Percentiles rank a stretch among this genome's conserved stretches.
phyloP scores from a whole-genome alignment of 2,797 vertebrate genomes.

The Loriculus beryllinus region DNA sequence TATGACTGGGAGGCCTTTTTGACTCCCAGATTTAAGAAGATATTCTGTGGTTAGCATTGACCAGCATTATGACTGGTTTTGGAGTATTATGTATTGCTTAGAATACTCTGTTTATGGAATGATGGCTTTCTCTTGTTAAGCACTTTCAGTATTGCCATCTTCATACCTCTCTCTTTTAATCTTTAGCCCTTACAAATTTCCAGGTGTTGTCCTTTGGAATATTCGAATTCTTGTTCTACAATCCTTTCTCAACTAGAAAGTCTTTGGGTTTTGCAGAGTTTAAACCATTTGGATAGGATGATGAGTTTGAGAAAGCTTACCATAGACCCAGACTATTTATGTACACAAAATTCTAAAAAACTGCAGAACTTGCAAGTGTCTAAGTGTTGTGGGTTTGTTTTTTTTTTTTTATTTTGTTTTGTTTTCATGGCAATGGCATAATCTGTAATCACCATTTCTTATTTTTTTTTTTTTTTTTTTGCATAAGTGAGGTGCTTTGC shows the following conservation, averaged over 20 bases:
- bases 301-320: neutral
- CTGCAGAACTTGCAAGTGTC: neutral
- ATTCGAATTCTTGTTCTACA: neutral
- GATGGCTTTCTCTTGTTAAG: neutral
- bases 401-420: neutral
- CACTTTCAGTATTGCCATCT: neutral
- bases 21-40: neutral
- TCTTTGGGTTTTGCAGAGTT: neutral
- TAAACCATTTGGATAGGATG: neutral
- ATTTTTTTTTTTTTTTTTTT: conserved; percentile 27
- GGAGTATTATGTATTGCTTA: neutral
- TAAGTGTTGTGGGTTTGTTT: neutral
- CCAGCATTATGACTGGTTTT: neutral
- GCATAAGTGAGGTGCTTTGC: conserved; percentile 27
- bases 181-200: neutral
- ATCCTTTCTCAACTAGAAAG: neutral
- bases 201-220: neutral
- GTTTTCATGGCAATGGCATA: neutral
- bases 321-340: neutral
- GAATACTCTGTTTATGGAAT: neutral
- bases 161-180: neutral
- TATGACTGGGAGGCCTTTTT: neutral
- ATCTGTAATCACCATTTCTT: conserved; percentile 5
- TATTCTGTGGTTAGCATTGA: neutral
- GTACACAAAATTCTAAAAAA: neutral